Conservation (phyloP, 1,140 invertebrate species). For the Euwallacea fornicatus region DNA sequence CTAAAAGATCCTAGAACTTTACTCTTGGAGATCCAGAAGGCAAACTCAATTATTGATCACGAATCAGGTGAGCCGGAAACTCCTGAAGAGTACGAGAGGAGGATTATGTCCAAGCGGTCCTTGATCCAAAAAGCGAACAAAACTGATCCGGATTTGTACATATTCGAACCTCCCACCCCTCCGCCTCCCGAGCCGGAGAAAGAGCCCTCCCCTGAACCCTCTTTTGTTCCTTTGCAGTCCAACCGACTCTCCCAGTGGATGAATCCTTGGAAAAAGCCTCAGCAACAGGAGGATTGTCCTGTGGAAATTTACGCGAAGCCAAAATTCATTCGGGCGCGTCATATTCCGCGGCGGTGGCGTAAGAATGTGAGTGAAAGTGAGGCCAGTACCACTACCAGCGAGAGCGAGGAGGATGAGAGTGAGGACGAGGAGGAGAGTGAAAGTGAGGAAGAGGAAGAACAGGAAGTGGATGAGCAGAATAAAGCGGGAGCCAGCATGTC, state of each 20-base stretch:
- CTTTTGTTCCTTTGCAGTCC: slow-evolving; percentile 50
- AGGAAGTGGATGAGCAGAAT: slow-evolving; percentile 41
- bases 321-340: slow-evolving; percentile 48
- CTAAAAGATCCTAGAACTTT: slow-evolving; percentile 24
- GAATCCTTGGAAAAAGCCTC: slow-evolving; percentile 51
- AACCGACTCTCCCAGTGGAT: slow-evolving; percentile 51
- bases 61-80: slow-evolving; percentile 26
- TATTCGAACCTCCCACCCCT: slow-evolving; percentile 46
- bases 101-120: slow-evolving; percentile 49
- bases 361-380: slow-evolving; percentile 23
- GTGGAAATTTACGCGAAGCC: slow-evolving; percentile 51
- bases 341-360: slow-evolving; percentile 44
- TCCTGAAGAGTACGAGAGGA: slow-evolving; percentile 31
- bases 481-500: slow-evolving; percentile 60
- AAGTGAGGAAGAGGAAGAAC: slow-evolving; percentile 40
- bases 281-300: slow-evolving; percentile 48
- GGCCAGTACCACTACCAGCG: slow-evolving; percentile 24
- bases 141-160: slow-evolving; percentile 48
- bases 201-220: slow-evolving; percentile 39
- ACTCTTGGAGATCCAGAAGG: slow-evolving; percentile 20
- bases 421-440: slow-evolving; percentile 41
- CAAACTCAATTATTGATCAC: neutral
- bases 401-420: slow-evolving; percentile 36
- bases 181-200: slow-evolving; percentile 41
- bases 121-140: slow-evolving; percentile 48